These are phyloP conservation scores for Cotesia chilonis DNA, from an alignment of 1,140 invertebrate species.

Conservation along the genomic window DNA sequence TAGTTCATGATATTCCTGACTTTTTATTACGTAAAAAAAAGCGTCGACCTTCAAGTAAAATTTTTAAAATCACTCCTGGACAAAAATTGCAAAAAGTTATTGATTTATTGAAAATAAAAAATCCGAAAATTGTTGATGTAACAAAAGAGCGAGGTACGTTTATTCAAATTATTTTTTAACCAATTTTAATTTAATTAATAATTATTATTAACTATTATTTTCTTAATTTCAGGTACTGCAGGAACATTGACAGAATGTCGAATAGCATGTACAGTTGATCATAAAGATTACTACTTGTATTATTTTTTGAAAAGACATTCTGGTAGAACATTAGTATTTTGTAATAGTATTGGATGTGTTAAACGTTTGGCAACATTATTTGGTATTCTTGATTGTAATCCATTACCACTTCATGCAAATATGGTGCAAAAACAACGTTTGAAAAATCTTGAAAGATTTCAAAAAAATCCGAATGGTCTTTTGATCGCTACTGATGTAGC, in stretches of 20 bases:
- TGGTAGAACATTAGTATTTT: conserved; percentile 94
- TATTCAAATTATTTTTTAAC: background rate
- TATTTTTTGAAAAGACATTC: conserved; percentile 88
- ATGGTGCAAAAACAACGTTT: conserved; percentile 95
- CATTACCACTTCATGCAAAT: conserved; percentile 89
- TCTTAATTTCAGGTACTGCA: conserved; percentile 74
- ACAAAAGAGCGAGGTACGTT: conserved; percentile 74
- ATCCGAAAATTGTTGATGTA: conserved; percentile 94
- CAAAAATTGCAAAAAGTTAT: conserved; percentile 79
- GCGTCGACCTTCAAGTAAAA: conserved; percentile 64
- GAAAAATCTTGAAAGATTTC: conserved; percentile 94
- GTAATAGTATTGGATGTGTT: conserved; percentile 95
- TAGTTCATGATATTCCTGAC: conserved; percentile 84
- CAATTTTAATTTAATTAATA: conserved; percentile 30
- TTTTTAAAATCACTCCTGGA: conserved; percentile 73
- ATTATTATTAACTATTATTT: conserved; percentile 1
- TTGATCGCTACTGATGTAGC: conserved; percentile 98
- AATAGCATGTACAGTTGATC: conserved; percentile 78
- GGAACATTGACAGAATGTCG: conserved; percentile 83
- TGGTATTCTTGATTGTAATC: conserved; percentile 77
- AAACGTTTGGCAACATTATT: conserved; percentile 85
- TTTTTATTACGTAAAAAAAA: conserved; percentile 77
- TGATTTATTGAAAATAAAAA: conserved; percentile 80
- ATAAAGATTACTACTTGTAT: conserved; percentile 94
- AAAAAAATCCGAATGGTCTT: conserved; percentile 76